Evolutionary conservation across 2,888 invertebrate species (phyloP), one percentile per base, ranked within the genome.

Genomic region (Melipona beecheii): DNA sequence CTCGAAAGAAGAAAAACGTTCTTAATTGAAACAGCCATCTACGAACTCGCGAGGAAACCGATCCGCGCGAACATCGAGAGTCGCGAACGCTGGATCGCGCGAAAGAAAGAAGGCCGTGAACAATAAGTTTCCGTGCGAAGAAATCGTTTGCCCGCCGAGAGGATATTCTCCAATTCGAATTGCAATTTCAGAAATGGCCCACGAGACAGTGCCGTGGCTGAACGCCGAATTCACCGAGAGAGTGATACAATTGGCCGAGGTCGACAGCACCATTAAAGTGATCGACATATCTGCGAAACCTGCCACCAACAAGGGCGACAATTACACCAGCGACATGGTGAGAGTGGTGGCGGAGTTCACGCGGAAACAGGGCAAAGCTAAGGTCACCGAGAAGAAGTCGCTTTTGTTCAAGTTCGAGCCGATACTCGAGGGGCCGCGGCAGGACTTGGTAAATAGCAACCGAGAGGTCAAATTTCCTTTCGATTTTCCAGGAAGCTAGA

Each of bases 351-450:
- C 91, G 6, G 91, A 94, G 60, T 92, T 88, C 69, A 78, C 86
- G 0, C 87, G 80, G 5, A 74, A 72, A 2, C 78, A 84, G 31
- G 86, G 75, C 11, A 80, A 73, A 24, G 72, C 91, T 89, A 60
- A 21, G 43, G 79, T 87, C 49, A 87, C 76, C 15, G 89, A 92
- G 60, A 93, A 92, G 54, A 91, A 64, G 81, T 78, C 92, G 1
- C 64, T 94, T 5, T 90, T 94, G 27, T 77, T 93, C 9, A 94
- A 94, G 81, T 89, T 95, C 5, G 91, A 93, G 15, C 95, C 95
- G 31, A 94, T 94, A 62, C 91, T 92, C 15, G 58, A 95, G 92
- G 90, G 95, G 27, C 64, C 95, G 54, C 94, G 95, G 4, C 94
- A 95, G 15, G 89, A 90, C 0, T 13, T 93, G 86, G 94, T 93